Percentiles rank a stretch among this genome's conserved stretches.
These are phyloP conservation scores for Muschampia plurimacula DNA, from an alignment of 2,888 invertebrate species.

Conservation along the genomic window DNA sequence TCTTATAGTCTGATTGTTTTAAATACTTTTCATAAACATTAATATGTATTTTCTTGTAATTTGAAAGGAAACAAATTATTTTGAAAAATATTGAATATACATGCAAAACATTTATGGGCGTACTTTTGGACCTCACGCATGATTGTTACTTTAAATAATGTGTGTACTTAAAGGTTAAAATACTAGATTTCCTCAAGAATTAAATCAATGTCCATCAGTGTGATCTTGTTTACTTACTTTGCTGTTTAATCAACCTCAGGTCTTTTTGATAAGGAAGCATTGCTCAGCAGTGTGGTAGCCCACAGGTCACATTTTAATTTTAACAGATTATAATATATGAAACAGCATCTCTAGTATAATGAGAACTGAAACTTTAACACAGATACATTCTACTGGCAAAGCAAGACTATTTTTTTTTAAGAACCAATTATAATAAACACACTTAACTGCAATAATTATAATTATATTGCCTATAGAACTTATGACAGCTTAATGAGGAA, in stretches of 20 bases:
- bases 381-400: constrained; percentile 13
- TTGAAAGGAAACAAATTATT: too few species aligned
- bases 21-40: too few species aligned
- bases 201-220: too few species aligned
- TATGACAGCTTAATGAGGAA: constrained; percentile 23
- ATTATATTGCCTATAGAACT: constrained; percentile 32
- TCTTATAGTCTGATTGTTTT: too few species aligned
- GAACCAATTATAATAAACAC: constrained; percentile 9
- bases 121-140: too few species aligned
- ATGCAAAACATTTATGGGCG: too few species aligned
- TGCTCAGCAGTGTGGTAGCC: constrained; percentile 13
- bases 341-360: constrained; percentile 7
- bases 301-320: constrained; percentile 31
- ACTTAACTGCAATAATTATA: constrained; percentile 21
- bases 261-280: constrained; percentile 31
- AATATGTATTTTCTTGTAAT: too few species aligned
- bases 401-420: background rate
- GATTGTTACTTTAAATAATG: too few species aligned
- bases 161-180: too few species aligned
- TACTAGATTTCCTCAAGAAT: too few species aligned
- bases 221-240: too few species aligned
- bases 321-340: constrained; percentile 6
- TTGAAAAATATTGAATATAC: too few species aligned
- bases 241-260: constrained; percentile 8
- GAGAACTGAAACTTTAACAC: constrained; percentile 8